Evolutionary conservation across 2,888 invertebrate genomes (phyloP).

Genomic region (Yponomeuta plumbellus): DNA sequence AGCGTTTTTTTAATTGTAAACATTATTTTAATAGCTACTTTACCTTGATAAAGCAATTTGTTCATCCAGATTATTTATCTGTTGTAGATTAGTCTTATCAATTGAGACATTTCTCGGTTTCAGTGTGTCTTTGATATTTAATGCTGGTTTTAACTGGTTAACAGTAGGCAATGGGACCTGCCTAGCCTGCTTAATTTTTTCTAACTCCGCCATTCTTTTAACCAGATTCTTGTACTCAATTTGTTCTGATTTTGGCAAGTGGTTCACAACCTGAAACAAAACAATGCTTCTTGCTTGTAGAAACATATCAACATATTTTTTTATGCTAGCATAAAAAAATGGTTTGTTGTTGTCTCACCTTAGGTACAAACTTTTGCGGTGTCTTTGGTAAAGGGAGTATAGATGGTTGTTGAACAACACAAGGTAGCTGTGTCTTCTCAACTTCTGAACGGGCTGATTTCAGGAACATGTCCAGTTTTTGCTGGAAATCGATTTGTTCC

Average conservation of each 20-base stretch:
- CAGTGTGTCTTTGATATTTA: constrained; percentile 45
- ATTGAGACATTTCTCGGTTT: constrained; percentile 51
- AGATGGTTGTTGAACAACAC: constrained; percentile 42
- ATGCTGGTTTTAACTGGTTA: constrained; percentile 18
- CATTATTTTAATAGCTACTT: not conserved
- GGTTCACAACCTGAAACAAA: constrained; percentile 56
- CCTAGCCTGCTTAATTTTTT: constrained; percentile 64
- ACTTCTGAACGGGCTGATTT: constrained; percentile 64
- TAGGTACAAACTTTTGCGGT: constrained; percentile 57
- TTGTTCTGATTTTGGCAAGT: constrained; percentile 68
- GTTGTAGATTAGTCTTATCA: constrained; percentile 28
- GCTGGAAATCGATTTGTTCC: constrained; percentile 62
- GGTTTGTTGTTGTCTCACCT: constrained; percentile 40
- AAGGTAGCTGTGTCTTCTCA: constrained; percentile 49
- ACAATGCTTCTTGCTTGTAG: constrained; percentile 17
- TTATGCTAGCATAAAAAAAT: not conserved
- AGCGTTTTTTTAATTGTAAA: not conserved
- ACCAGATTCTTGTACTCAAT: constrained; percentile 67
- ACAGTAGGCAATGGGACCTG: constrained; percentile 37
- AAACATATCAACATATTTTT: not conserved
- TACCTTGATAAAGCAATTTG: constrained; percentile 63
- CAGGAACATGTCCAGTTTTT: constrained; percentile 60
- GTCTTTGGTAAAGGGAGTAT: constrained; percentile 34
- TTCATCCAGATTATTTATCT: constrained; percentile 45
- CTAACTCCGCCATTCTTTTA: constrained; percentile 67